Evolutionary conservation across 2,888 invertebrate genomes (phyloP), one percentile per base, ranked within the genome.

Genomic region (Drosophila picticornis): DNA sequence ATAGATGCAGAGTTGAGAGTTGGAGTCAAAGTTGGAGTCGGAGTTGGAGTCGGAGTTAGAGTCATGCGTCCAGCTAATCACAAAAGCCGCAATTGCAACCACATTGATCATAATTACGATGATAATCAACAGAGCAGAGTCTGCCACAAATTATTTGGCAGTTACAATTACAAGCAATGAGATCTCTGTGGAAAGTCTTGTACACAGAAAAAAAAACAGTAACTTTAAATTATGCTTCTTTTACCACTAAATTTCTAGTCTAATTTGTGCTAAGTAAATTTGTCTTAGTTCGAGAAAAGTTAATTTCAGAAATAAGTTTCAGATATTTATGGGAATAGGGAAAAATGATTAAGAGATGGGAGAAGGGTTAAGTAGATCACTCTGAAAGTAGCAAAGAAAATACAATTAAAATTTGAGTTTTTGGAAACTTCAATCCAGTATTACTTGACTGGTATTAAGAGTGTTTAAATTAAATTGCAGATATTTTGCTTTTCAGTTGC

Each of bases 101-200:
- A 32, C 61, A 56, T 51, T 72, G 63, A 57, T 34, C 63, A 53
- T 73, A 64, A 77, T 60, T 43, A 55, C 38, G 55, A 50, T 62
- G 52, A 64, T 75, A 77, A 76, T 77, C 70, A 76, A 58, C 57
- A 46, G 60, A 67, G 74, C 80, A 38, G 57, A 68, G 59, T 32
- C n/a, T 13, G 40, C 46, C 32, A 58, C 64, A 72, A 72, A 64
- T 76, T 75, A 75, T 85, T 81, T 76, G 86, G 81, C 83, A 80
- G 70, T 75, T 79, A 69, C 75, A 86, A 84, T 86, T 80, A 72
- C 69, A 5, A 34, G 25, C 19, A 62, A 46, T 13, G n/a, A 5
- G 40, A 43, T 46, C 13, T 22, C 13, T 46, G 22, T 29, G 51
- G 29, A 51, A 51, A 51, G 51, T 48, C 48, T 48, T 46, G 6